Base-by-base conservation (phyloP, 2,888 invertebrate species). In the Zonitis immaculata region DNA sequence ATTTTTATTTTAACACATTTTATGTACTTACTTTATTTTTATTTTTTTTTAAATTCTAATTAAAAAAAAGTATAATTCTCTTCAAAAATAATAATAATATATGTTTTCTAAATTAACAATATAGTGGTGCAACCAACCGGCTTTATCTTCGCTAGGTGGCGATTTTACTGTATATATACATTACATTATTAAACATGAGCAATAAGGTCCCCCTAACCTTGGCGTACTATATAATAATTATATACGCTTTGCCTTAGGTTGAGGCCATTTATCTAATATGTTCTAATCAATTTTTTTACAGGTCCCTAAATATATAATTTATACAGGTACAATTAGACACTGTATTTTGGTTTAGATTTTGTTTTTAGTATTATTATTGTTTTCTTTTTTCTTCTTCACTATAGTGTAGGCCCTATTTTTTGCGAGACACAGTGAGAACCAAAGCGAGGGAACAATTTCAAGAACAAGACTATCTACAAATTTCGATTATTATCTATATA, bases 81-180 rank as follows among this genome's bases (percentile, higher is more conserved):
- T 35, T 35, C 18, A n/a, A 32, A 32, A n/a, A n/a, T 4, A 35
- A 9, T 35, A 35, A 18, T 35, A 32, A n/a, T n/a, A 18, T 35
- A 3, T 18, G 16, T 35, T 18, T 35, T 25, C n/a, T 46, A 27
- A 27, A 7, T 16, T 39, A 22, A 35, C 20, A 35, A 26, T 62
- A 57, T 47, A 52, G 67, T 64, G 67, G 72, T 72, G 72, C 72
- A 72, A 72, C 72, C 72, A 70, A 68, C 69, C 67, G 67, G 68
- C 58, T 61, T 63, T 67, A 66, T 68, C 32, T 32, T 68, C 66
- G 65, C 66, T 64, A 69, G 69, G 67, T 67, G 71, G 68, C 70
- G 67, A 65, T 63, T 57, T 35, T 35, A 35, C 35, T 35, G 18
- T 16, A 32, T n/a, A 16, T 35, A 35, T 35, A 35, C 9, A 35